Conservation (phyloP, 2,797 vertebrate species). For the Myotis planiceps region DNA sequence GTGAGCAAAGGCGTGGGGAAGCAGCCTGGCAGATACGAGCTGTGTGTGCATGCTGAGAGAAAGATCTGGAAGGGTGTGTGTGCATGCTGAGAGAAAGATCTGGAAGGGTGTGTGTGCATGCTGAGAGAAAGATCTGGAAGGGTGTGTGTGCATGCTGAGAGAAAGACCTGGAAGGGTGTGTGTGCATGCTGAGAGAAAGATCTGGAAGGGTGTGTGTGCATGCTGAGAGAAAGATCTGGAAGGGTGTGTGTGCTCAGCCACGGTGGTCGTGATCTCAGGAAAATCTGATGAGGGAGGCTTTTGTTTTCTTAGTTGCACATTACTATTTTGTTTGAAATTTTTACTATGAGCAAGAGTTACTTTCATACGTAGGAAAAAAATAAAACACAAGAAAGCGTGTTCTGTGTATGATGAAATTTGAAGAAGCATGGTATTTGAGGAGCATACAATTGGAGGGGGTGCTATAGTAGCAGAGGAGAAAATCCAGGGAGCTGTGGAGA, state of each 20-base stretch:
- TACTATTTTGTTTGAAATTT: background rate
- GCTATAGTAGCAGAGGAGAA: background rate
- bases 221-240: background rate
- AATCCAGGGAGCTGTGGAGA: background rate
- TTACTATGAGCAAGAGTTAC: constrained; percentile 9
- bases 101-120: background rate
- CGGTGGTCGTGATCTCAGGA: background rate
- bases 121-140: constrained; percentile 22
- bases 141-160: background rate
- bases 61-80: background rate
- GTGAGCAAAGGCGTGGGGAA: background rate
- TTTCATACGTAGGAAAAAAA: background rate
- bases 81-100: background rate
- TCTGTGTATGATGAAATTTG: background rate
- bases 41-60: background rate
- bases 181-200: background rate
- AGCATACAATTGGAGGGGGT: background rate
- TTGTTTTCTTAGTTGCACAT: background rate
- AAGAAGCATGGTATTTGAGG: background rate
- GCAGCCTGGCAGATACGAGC: background rate
- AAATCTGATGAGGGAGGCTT: background rate
- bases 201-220: background rate
- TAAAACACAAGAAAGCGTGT: background rate
- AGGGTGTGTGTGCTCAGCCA: background rate
- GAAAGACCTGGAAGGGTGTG: too few species aligned